Evolutionary conservation across 1,140 invertebrate genomes (phyloP).

Genomic region (Platorchestia sp.): DNA sequence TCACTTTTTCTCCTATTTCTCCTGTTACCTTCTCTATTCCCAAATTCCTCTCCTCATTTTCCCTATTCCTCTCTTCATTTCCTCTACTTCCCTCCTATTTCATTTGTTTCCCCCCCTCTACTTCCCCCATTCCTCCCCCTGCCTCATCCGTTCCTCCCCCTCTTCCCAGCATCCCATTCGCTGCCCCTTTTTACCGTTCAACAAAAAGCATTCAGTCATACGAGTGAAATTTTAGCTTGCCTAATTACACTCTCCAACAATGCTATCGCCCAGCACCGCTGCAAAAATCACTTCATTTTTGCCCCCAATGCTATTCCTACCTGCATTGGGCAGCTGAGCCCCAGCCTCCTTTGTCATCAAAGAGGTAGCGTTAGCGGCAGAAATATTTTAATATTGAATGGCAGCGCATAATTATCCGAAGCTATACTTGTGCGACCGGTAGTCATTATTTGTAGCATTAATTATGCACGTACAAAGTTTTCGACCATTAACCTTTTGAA

Average conservation of each 20-base stretch:
- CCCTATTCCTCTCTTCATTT: too few relatives aligned
- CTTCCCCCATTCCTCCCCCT: background rate
- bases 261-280: background rate
- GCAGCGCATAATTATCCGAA: background rate
- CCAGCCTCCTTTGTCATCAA: background rate
- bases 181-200: background rate
- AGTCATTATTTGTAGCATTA: background rate
- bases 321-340: background rate
- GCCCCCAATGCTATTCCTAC: slow-evolving; percentile 17
- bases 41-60: too few relatives aligned
- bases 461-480: background rate
- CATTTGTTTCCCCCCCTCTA: background rate
- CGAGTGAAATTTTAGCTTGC: background rate
- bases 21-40: too few relatives aligned
- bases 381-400: background rate
- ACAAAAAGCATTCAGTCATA: background rate
- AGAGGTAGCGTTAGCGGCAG: background rate
- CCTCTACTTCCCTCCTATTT: background rate
- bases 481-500: too few relatives aligned
- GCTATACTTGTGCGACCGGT: background rate
- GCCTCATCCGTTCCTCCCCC: background rate
- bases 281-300: background rate
- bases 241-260: background rate
- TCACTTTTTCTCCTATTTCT: too few relatives aligned
- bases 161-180: background rate